These are phyloP conservation scores for Plodia interpunctella DNA, from an alignment of 1,140 invertebrate species.

Conservation along the genomic window DNA sequence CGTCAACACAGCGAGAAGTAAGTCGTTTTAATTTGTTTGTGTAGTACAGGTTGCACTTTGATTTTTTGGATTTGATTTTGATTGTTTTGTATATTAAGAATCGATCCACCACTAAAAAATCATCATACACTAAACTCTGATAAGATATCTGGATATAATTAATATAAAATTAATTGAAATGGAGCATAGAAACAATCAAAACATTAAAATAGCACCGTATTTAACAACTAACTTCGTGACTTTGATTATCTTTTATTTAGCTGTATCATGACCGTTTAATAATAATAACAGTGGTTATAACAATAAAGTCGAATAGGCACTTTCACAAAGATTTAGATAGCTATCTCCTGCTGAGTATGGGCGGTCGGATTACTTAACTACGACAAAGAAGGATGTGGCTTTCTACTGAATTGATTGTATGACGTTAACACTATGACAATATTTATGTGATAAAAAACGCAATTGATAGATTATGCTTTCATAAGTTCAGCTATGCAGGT, in stretches of 20 bases:
- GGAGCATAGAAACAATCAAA: not conserved
- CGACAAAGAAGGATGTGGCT: conserved; percentile 7
- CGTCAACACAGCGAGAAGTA: too few relatives aligned
- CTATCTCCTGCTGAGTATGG: not conserved
- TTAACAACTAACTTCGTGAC: not conserved
- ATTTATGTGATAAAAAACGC: too few relatives aligned
- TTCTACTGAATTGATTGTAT: conserved; percentile 8
- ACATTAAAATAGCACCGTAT: not conserved
- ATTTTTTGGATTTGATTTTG: too few relatives aligned
- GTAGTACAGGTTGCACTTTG: too few relatives aligned
- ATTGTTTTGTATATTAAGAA: not conserved
- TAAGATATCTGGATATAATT: too few relatives aligned
- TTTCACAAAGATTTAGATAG: conserved; percentile 1
- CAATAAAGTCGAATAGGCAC: not conserved
- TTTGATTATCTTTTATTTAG: not conserved
- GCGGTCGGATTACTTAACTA: conserved; percentile 1
- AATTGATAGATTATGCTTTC: too few relatives aligned
- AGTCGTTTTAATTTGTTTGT: too few relatives aligned
- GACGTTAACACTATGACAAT: too few relatives aligned
- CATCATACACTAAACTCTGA: too few relatives aligned
- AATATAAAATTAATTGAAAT: not conserved
- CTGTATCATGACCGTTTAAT: not conserved
- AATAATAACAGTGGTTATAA: conserved; percentile 1
- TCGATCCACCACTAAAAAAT: too few relatives aligned
- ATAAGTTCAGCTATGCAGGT: too few relatives aligned